Conservation (phyloP, 2,797 vertebrate genomes). For the Crotalus adamanteus region DNA sequence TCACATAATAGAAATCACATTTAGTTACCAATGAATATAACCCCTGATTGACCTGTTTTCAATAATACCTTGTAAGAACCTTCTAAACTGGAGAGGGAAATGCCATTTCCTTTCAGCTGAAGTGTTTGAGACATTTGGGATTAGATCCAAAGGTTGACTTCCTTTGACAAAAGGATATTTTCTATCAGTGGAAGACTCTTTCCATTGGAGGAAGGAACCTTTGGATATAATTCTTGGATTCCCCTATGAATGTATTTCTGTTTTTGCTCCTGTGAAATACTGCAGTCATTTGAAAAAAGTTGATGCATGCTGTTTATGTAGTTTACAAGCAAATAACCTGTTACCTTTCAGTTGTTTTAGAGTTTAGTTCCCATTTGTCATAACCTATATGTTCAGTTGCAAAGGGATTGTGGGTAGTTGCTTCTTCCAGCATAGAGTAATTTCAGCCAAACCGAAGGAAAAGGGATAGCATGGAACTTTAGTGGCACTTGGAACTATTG, state of each 20-base stretch:
- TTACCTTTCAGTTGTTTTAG: not conserved
- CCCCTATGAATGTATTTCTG: not conserved
- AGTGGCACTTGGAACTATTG: not conserved
- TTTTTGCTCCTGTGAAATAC: not conserved
- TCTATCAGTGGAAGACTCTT: not conserved
- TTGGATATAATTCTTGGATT: not conserved
- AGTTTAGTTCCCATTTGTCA: not conserved
- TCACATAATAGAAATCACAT: not conserved
- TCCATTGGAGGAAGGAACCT: not conserved
- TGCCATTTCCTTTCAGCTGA: not conserved
- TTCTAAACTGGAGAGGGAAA: not conserved
- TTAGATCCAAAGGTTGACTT: not conserved
- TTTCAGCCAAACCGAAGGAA: not conserved
- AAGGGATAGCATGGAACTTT: not conserved
- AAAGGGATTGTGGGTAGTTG: not conserved
- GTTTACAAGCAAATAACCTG: not conserved
- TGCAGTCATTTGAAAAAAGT: not conserved
- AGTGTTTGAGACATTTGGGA: not conserved
- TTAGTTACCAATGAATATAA: not conserved
- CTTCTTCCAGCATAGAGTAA: not conserved
- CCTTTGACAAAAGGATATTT: not conserved
- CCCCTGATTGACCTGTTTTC: not conserved
- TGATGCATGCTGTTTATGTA: not conserved
- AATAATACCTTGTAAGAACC: not conserved
- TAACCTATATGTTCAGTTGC: not conserved